Base-by-base conservation (phyloP, 92 coral and sea anemone genomes). In the Phenganax stokvisi region DNA sequence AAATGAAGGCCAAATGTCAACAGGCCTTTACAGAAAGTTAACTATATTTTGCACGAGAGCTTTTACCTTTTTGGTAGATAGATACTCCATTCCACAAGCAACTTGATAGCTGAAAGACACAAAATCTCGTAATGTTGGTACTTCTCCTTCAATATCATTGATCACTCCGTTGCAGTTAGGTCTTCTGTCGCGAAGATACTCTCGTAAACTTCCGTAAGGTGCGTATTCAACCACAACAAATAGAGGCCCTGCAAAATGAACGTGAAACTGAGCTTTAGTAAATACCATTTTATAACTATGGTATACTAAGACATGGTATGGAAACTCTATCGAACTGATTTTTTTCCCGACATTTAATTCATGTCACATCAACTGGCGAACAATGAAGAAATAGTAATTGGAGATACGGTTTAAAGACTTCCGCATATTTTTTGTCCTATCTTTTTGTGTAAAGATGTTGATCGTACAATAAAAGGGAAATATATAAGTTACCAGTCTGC, bases 191-290 rank as follows among this genome's bases (percentile, higher is more conserved):
- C 92, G 87, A 29, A 91, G 91, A 57, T 75, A 91, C 70, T 89
- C 91, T 25, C 93, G 92, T 3, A 91, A 80, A 80, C 88, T 87
- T 25, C 91, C 97, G 61, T 70, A 80, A 37, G 90, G 88, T 44
- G 97, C 97, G 85, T 81, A 91, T 78, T 91, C 97, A 15, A 87
- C 93, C 11, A 91, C 85, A 0, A 89, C 91, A 20, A 84, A 85
- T 74, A 91, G 80, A 63, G 97, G 97, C 11, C 97, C 97, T 91
- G 84, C 47, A 77, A 53, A 64, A 25, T 12, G 12, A 25, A 70
- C 25, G 25, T 20, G 25, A 20, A 20, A 20, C 25, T 20, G 25
- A 20, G 25, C 25, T 20, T 20, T 20, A 20, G 25, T 20, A 20
- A 20, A 20, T 20, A 20, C 25, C 25, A 20, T 20, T 20, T 20